A percentile compares a stretch with the other conserved stretches of the same genome.
Evolutionary conservation across 2,888 invertebrate genomes (phyloP).

Genomic region (Physocephala rufipes): DNA sequence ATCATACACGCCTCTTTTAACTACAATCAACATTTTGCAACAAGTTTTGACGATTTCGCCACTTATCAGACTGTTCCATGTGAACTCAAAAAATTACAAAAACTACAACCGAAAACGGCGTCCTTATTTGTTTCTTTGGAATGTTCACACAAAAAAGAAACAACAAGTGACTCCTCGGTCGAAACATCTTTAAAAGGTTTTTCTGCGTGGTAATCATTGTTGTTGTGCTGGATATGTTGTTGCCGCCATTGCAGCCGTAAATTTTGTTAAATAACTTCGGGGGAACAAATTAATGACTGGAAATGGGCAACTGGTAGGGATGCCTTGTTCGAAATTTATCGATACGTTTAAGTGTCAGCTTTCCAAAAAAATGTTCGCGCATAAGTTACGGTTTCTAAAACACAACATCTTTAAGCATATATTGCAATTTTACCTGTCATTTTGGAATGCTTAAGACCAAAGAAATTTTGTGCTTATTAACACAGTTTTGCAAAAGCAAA

Average conservation of each 20-base stretch:
- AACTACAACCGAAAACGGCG: neutral
- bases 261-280: neutral
- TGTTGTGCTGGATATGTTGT: neutral
- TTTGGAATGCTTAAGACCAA: too few relatives aligned
- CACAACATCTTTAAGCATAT: neutral
- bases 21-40: neutral
- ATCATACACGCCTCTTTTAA: neutral
- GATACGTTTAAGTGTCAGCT: neutral
- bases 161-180: neutral
- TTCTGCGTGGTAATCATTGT: neutral
- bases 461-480: too few relatives aligned
- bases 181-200: neutral
- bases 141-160: slow-evolving; percentile 9
- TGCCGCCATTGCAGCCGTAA: neutral
- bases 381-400: too few relatives aligned
- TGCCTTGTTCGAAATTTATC: neutral
- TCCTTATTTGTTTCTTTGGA: neutral
- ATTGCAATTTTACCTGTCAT: neutral
- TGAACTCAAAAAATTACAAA: neutral
- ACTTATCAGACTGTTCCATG: neutral
- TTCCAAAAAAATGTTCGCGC: neutral
- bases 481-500: too few relatives aligned
- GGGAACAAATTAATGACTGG: neutral
- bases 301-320: slow-evolving; percentile 27
- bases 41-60: slow-evolving; percentile 1